Evolutionary conservation across 1,140 invertebrate species (phyloP).

Genomic region (Mesaphorura yosii): DNA sequence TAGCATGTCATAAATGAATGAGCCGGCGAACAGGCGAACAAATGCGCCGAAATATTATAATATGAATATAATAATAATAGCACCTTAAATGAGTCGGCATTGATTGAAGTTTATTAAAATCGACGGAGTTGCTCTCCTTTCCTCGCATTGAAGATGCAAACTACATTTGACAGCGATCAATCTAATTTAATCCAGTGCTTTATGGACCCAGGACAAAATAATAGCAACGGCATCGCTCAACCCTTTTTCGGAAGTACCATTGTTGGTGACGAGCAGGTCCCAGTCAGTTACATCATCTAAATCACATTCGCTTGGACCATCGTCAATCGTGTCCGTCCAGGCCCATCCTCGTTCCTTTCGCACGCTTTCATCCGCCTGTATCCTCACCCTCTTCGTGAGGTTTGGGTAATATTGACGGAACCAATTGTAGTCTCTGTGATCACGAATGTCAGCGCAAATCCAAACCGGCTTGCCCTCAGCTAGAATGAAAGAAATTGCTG

Average conservation of each 20-base stretch:
- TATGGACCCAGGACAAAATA: slow-evolving; percentile 11
- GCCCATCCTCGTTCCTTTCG: slow-evolving; percentile 59
- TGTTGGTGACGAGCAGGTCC: slow-evolving; percentile 49
- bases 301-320: slow-evolving; percentile 60
- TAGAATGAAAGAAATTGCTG: not conserved
- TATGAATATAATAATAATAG: too few species aligned
- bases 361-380: slow-evolving; percentile 52
- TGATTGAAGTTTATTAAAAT: too few species aligned
- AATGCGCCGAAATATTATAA: too few species aligned
- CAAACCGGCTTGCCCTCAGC: slow-evolving; percentile 42
- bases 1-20: too few species aligned
- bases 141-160: too few species aligned
- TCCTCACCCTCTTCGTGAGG: slow-evolving; percentile 52
- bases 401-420: slow-evolving; percentile 57
- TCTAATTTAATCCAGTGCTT: too few species aligned
- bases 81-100: too few species aligned
- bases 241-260: slow-evolving; percentile 27
- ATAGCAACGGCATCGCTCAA: slow-evolving; percentile 9
- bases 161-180: too few species aligned
- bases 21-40: too few species aligned
- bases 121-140: too few species aligned
- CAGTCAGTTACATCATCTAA: slow-evolving; percentile 54
- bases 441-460: slow-evolving; percentile 81
- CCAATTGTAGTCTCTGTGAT: slow-evolving; percentile 73
- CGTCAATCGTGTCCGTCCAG: slow-evolving; percentile 49